phyloP scores from a whole-genome alignment of 2,797 vertebrate genomes.

The Percopsis omiscomaycus region DNA sequence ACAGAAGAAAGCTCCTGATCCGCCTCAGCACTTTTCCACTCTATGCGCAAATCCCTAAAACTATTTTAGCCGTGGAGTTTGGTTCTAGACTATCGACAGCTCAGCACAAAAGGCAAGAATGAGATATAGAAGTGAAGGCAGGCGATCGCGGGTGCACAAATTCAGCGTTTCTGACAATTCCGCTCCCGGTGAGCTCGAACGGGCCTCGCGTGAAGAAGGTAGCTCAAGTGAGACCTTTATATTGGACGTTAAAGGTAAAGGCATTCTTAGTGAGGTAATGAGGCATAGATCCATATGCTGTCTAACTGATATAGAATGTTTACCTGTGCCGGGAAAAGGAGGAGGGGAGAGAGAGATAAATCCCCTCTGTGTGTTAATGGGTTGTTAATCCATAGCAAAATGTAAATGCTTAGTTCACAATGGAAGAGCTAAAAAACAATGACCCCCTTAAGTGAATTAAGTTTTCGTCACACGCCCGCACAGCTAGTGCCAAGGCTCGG shows the following conservation, averaged over 20 bases:
- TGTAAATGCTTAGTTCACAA: constrained; percentile 50
- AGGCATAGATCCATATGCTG: constrained; percentile 2
- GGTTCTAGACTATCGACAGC: constrained; percentile 45
- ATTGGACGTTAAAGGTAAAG: constrained; percentile 29
- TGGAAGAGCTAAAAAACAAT: constrained; percentile 45
- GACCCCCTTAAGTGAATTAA: constrained; percentile 43
- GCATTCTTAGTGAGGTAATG: constrained; percentile 22
- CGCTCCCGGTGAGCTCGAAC: constrained; percentile 42
- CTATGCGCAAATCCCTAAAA: constrained; percentile 62
- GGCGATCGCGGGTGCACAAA: constrained; percentile 10
- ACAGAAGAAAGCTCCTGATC: constrained; percentile 48
- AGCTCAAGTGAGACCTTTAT: constrained; percentile 15
- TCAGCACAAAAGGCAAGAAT: constrained; percentile 61
- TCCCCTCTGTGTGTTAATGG: constrained; percentile 47
- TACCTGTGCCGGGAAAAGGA: neutral
- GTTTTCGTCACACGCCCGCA: constrained; percentile 36
- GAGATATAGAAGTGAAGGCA: constrained; percentile 41
- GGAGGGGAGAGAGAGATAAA: constrained; percentile 20
- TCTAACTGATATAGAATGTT: constrained; percentile 12
- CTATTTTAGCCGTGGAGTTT: constrained; percentile 52
- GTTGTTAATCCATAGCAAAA: constrained; percentile 51
- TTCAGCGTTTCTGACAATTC: constrained; percentile 30
- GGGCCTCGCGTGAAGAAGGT: constrained; percentile 22
- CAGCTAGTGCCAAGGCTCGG: constrained; percentile 18
- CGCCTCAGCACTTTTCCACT: constrained; percentile 66